phyloP scores from a whole-genome alignment of 1,140 invertebrate species.

The Bombus breviceps region DNA sequence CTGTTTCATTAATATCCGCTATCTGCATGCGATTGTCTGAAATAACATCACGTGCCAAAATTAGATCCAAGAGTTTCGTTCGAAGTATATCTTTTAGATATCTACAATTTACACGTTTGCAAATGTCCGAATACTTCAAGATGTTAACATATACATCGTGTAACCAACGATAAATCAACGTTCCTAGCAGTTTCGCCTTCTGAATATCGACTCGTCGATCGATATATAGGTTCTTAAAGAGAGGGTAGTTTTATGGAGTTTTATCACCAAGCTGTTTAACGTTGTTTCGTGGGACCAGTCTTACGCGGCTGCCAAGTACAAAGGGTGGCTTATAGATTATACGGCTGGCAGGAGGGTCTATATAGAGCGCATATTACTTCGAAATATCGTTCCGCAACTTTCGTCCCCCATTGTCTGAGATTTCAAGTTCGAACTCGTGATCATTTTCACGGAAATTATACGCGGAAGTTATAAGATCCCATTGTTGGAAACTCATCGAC shows the following conservation, averaged over 20 bases:
- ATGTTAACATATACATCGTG: too few relatives aligned
- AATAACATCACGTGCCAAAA: too few relatives aligned
- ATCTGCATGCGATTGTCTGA: too few relatives aligned
- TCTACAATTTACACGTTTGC: too few relatives aligned
- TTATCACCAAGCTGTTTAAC: conserved; percentile 23
- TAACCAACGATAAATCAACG: conserved; percentile 5
- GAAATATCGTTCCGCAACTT: conserved; percentile 31
- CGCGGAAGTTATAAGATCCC: conserved; percentile 17
- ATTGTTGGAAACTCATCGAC: conserved; percentile 20
- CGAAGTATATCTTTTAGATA: too few relatives aligned
- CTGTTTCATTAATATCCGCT: too few relatives aligned
- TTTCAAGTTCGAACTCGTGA: conserved; percentile 14
- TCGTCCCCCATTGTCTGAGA: conserved; percentile 9
- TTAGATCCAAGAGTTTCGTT: too few relatives aligned
- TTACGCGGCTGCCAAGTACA: not conserved
- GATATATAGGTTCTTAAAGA: not conserved
- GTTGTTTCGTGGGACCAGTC: not conserved
- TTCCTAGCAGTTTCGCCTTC: too few relatives aligned
- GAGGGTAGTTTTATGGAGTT: conserved; percentile 2
- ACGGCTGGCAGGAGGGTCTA: not conserved
- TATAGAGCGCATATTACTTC: not conserved
- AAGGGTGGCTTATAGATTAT: not conserved
- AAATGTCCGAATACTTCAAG: too few relatives aligned
- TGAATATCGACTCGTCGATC: not conserved
- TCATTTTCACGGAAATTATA: conserved; percentile 32